These are phyloP conservation scores for Cryptophagus acutangulus DNA, from an alignment of 2,888 invertebrate species.

Conservation along the genomic window DNA sequence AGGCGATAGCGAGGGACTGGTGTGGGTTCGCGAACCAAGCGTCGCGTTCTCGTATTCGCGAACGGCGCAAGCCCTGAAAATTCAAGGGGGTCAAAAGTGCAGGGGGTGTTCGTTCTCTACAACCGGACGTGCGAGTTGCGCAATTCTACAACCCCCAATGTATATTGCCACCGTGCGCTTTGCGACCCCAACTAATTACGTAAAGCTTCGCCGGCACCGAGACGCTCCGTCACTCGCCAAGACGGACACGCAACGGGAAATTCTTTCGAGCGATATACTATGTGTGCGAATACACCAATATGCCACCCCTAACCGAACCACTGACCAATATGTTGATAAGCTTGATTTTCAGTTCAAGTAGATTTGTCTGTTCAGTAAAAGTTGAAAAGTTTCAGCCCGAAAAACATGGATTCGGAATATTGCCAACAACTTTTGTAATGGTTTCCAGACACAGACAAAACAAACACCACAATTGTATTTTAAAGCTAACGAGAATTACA, in stretches of 20 bases:
- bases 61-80: slow-evolving; percentile 26
- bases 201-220: slow-evolving; percentile 28
- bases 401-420: too few species aligned
- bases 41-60: slow-evolving; percentile 33
- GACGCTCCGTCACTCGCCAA: slow-evolving; percentile 22
- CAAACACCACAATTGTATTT: too few species aligned
- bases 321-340: too few species aligned
- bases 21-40: slow-evolving; percentile 43
- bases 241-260: slow-evolving; percentile 29
- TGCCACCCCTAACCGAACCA: too few species aligned
- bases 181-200: slow-evolving; percentile 32
- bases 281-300: background rate
- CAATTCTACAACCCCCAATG: slow-evolving; percentile 44
- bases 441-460: too few species aligned
- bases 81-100: slow-evolving; percentile 25
- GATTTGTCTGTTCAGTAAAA: too few species aligned
- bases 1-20: slow-evolving; percentile 50
- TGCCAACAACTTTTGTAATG: too few species aligned
- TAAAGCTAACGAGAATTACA: too few species aligned
- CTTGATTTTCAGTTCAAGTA: too few species aligned
- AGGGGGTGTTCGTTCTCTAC: too few species aligned
- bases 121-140: slow-evolving; percentile 37
- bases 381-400: too few species aligned
- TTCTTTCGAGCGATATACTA: slow-evolving; percentile 12
- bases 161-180: slow-evolving; percentile 19